phyloP scores from a whole-genome alignment of 2,113 vertebrate genomes.

The Chascanopsetta lugubris region DNA sequence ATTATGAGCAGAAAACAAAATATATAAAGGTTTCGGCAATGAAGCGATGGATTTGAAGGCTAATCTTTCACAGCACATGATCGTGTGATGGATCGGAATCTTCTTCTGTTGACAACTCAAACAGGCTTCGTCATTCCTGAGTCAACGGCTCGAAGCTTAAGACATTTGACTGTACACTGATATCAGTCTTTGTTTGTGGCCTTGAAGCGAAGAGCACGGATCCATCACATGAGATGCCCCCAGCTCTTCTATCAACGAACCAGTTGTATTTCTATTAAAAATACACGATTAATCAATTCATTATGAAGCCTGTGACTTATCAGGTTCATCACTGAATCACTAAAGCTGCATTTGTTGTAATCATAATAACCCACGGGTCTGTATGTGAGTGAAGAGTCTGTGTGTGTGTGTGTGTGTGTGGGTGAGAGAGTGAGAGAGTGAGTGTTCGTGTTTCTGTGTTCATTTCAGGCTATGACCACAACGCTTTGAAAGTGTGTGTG shows the following conservation, averaged over 20 bases:
- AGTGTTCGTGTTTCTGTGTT: slow-evolving; percentile 30
- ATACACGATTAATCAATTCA: not conserved
- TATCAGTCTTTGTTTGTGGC: slow-evolving; percentile 20
- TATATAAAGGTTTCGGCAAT: not conserved
- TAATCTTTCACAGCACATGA: not conserved
- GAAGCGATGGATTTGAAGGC: not conserved
- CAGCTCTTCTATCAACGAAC: slow-evolving; percentile 11
- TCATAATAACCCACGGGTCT: not conserved
- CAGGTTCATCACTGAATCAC: not conserved
- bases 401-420: slow-evolving; percentile 39
- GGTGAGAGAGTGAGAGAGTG: too few relatives aligned
- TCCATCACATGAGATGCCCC: slow-evolving; percentile 53
- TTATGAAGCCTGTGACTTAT: too few relatives aligned
- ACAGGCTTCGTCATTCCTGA: slow-evolving; percentile 34
- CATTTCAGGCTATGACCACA: slow-evolving; percentile 46
- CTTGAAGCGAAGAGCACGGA: slow-evolving; percentile 8
- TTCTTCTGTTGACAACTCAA: not conserved
- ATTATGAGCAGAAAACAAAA: not conserved
- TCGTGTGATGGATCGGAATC: not conserved
- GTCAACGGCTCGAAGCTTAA: slow-evolving; percentile 16
- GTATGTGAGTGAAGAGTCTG: slow-evolving; percentile 23
- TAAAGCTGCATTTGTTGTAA: not conserved
- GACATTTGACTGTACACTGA: not conserved
- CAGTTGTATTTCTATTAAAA: not conserved
- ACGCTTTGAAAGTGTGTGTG: slow-evolving; percentile 37